Evolutionary conservation across 2,113 vertebrate species (phyloP).

Genomic region (Porphyrio hochstetteri): DNA sequence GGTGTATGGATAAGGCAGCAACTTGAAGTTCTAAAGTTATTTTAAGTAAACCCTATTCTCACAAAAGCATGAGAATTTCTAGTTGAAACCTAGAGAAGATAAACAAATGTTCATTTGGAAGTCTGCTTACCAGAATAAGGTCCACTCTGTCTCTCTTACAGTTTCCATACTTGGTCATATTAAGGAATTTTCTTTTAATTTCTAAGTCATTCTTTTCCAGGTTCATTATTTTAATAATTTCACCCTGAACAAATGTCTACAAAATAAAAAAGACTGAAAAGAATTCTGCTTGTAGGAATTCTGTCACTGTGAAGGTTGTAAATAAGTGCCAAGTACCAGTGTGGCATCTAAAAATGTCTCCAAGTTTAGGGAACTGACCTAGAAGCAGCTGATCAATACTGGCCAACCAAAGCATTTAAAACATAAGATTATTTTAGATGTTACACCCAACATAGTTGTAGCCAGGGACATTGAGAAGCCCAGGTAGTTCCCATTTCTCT

Average conservation of each 20-base stretch:
- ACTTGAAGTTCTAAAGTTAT: background rate
- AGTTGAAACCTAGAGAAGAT: background rate
- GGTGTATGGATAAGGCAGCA: background rate
- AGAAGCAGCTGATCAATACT: background rate
- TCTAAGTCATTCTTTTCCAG: slow-evolving; percentile 72
- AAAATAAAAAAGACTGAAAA: slow-evolving; percentile 24
- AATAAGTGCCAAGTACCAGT: background rate
- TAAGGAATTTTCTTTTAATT: slow-evolving; percentile 67
- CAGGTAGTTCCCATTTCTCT: background rate
- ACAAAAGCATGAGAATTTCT: background rate
- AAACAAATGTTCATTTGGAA: background rate
- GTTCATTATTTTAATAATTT: slow-evolving; percentile 71
- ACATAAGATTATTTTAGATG: background rate
- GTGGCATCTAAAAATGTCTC: background rate
- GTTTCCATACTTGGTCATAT: slow-evolving; percentile 71
- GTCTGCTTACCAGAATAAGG: slow-evolving; percentile 72
- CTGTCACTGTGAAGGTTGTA: background rate
- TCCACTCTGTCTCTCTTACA: slow-evolving; percentile 73
- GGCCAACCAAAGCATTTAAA: background rate
- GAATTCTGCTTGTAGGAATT: background rate
- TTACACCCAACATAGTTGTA: background rate
- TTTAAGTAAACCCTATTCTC: background rate
- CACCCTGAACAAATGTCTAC: slow-evolving; percentile 56
- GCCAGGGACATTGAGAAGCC: background rate
- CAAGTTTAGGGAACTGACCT: background rate